These are phyloP conservation scores for Euwallacea similis DNA, from an alignment of 1,140 invertebrate genomes.

Conservation along the genomic window DNA sequence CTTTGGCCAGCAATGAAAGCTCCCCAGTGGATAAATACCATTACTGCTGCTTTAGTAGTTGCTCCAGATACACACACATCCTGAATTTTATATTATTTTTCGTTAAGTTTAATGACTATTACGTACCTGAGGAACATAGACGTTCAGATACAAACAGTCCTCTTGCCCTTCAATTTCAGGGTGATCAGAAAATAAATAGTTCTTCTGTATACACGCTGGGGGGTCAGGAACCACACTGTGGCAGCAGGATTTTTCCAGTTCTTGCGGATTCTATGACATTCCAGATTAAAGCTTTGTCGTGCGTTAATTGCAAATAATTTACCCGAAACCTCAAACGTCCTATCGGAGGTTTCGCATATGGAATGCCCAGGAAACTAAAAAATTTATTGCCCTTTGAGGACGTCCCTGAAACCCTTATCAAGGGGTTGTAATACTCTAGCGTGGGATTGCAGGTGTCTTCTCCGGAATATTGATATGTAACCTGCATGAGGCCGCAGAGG, in stretches of 20 bases:
- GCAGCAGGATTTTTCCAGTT: conserved; percentile 62
- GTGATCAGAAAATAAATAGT: conserved; percentile 50
- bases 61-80: too few relatives aligned
- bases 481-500: too few relatives aligned
- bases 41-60: conserved; percentile 52
- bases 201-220: conserved; percentile 70
- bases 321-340: conserved; percentile 68
- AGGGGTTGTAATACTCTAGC: too few relatives aligned
- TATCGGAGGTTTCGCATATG: conserved; percentile 77
- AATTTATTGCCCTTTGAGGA: background rate
- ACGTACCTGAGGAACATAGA: conserved; percentile 51
- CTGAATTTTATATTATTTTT: too few relatives aligned
- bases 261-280: conserved; percentile 60
- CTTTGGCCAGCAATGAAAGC: conserved; percentile 57
- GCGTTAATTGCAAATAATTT: conserved; percentile 1
- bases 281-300: background rate
- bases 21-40: conserved; percentile 68
- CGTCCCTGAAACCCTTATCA: too few relatives aligned
- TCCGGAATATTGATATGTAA: too few relatives aligned
- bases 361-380: conserved; percentile 74
- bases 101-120: too few relatives aligned
- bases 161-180: conserved; percentile 53
- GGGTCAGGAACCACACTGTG: conserved; percentile 56
- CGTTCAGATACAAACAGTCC: conserved; percentile 57
- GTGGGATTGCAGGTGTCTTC: too few relatives aligned